phyloP scores from a whole-genome alignment of 2,888 invertebrate species.

The Athrips mouffetella region DNA sequence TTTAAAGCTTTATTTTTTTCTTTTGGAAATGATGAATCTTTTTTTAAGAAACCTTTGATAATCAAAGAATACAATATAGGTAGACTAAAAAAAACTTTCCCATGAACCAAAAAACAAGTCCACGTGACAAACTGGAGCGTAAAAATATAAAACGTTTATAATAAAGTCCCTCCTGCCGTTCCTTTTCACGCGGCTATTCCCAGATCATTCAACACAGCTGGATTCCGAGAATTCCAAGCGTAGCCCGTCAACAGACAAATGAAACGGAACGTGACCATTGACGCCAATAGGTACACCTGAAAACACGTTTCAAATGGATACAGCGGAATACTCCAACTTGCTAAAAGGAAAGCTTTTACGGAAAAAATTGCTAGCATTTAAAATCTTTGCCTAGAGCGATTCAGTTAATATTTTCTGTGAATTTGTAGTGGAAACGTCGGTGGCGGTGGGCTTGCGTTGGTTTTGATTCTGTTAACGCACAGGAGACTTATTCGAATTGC shows the following conservation, averaged over 20 bases:
- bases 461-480: constrained; percentile 1
- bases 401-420: too few species aligned
- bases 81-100: neutral
- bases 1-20: too few species aligned
- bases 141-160: neutral
- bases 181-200: neutral
- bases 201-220: constrained; percentile 1
- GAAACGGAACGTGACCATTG: constrained; percentile 3
- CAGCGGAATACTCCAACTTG: neutral
- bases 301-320: neutral
- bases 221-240: constrained; percentile 1
- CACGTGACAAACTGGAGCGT: neutral
- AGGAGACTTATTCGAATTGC: too few species aligned
- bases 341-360: neutral
- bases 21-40: too few species aligned
- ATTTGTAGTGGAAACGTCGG: neutral
- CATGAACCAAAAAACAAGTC: neutral
- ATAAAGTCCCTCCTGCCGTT: neutral
- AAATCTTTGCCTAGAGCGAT: neutral
- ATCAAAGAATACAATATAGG: too few species aligned
- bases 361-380: neutral
- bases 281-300: neutral
- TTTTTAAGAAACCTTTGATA: too few species aligned
- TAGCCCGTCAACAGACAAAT: neutral
- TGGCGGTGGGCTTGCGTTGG: neutral